A percentile compares a stretch with the other conserved stretches of the same genome.
phyloP scores from a whole-genome alignment of 1,140 invertebrate species.

The Anadara kagoshimensis region DNA sequence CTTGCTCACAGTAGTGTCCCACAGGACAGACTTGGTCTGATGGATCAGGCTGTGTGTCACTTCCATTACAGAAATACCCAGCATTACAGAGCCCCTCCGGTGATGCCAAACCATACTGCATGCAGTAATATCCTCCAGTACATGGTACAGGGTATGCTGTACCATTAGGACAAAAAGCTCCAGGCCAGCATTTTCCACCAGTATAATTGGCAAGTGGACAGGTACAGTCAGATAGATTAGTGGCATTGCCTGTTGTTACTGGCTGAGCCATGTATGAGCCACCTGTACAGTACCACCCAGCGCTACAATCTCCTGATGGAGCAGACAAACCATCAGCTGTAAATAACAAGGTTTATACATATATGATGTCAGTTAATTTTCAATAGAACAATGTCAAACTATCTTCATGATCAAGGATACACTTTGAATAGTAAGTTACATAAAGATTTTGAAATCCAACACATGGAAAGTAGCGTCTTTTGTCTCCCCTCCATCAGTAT shows the following conservation, averaged over 20 bases:
- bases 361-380: background rate
- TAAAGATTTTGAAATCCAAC: no score
- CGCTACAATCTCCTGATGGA: conserved; percentile 63
- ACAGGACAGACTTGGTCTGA: conserved; percentile 50
- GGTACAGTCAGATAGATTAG: conserved; percentile 56
- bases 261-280: conserved; percentile 59
- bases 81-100: conserved; percentile 65
- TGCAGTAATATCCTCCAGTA: conserved; percentile 63
- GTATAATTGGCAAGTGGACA: conserved; percentile 67
- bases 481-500: no score
- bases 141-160: conserved; percentile 60
- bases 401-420: background rate
- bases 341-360: conserved; percentile 19
- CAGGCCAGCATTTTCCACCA: conserved; percentile 70
- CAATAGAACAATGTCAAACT: background rate
- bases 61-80: conserved; percentile 63
- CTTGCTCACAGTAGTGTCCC: conserved; percentile 62
- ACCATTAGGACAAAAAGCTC: conserved; percentile 66
- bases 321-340: conserved; percentile 62
- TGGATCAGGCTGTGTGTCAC: conserved; percentile 57
- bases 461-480: no score
- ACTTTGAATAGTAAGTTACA: background rate
- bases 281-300: conserved; percentile 71
- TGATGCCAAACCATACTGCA: conserved; percentile 49
- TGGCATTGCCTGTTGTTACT: conserved; percentile 47